Evolutionary conservation across 1,140 invertebrate species (phyloP).

Genomic region (Drosophila mojavensis): DNA sequence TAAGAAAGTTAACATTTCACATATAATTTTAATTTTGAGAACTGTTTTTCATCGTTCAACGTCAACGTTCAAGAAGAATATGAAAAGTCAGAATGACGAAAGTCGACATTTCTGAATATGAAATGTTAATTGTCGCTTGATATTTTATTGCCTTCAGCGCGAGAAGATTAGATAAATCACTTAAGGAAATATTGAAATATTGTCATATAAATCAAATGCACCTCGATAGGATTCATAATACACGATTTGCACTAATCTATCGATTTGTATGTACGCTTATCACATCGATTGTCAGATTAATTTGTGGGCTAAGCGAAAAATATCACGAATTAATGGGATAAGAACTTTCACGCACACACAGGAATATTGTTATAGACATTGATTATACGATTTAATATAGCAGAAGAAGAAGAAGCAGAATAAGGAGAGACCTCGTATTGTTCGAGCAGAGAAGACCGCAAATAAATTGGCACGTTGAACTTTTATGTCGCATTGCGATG

Average conservation of each 20-base stretch:
- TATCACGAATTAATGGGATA: no score
- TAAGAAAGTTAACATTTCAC: no score
- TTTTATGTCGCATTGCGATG: constrained; percentile 62
- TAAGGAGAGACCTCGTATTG: constrained; percentile 53
- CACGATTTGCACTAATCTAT: background rate
- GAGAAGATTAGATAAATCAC: background rate
- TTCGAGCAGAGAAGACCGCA: constrained; percentile 63
- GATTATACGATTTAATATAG: constrained; percentile 2
- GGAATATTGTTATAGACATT: background rate
- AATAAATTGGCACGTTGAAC: constrained; percentile 66
- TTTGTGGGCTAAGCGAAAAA: no score
- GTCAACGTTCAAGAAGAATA: no score
- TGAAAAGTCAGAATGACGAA: no score
- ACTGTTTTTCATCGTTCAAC: no score
- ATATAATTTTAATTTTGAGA: no score
- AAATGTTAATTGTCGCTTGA: constrained; percentile 8
- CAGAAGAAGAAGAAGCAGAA: background rate
- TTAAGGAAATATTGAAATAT: background rate
- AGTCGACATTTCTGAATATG: background rate
- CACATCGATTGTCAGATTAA: background rate
- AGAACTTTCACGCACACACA: background rate
- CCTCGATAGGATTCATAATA: background rate
- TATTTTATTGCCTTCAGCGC: background rate
- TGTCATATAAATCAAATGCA: background rate
- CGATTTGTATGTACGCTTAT: background rate